Evolutionary conservation across 2,113 vertebrate genomes (phyloP).

Genomic region (Ochotona princeps): DNA sequence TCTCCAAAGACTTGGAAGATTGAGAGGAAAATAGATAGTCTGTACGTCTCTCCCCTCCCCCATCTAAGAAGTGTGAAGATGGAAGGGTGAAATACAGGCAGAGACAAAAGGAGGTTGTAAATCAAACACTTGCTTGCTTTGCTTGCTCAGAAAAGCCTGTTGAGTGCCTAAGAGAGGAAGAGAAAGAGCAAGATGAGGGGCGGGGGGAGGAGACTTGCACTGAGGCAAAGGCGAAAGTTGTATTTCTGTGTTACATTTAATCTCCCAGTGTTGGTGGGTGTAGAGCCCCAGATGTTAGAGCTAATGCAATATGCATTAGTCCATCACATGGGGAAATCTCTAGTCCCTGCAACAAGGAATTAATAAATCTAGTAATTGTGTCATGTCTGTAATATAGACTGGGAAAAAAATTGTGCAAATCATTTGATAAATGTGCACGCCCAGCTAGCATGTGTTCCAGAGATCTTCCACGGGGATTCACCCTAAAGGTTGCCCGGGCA

Average conservation of each 20-base stretch:
- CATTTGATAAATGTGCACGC: conserved; percentile 85
- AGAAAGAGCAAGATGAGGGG: neutral
- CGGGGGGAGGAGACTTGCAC: neutral
- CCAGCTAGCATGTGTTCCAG: conserved; percentile 84
- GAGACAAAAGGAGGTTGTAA: conserved; percentile 83
- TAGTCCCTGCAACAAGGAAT: conserved; percentile 83
- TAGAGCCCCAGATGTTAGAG: conserved; percentile 80
- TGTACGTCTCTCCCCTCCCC: conserved; percentile 56
- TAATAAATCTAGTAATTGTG: conserved; percentile 89
- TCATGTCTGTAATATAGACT: conserved; percentile 83
- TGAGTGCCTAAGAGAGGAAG: conserved; percentile 52
- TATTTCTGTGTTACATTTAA: conserved; percentile 79
- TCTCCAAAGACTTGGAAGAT: conserved; percentile 78
- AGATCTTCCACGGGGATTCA: conserved; percentile 82
- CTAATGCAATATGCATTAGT: conserved; percentile 76
- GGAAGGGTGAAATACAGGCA: conserved; percentile 80
- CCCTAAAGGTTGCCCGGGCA: conserved; percentile 78
- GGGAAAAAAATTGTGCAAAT: conserved; percentile 79
- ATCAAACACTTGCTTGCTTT: conserved; percentile 70
- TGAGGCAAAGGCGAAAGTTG: conserved; percentile 69
- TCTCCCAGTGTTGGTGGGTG: conserved; percentile 82
- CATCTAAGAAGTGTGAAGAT: conserved; percentile 72
- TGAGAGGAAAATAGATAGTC: conserved; percentile 75
- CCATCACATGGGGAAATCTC: conserved; percentile 84
- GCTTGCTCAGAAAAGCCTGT: conserved; percentile 69